Evolutionary conservation across 2,888 invertebrate species (phyloP), one percentile per base, ranked within the genome.

Genomic region (Tetramorium bicarinatum): DNA sequence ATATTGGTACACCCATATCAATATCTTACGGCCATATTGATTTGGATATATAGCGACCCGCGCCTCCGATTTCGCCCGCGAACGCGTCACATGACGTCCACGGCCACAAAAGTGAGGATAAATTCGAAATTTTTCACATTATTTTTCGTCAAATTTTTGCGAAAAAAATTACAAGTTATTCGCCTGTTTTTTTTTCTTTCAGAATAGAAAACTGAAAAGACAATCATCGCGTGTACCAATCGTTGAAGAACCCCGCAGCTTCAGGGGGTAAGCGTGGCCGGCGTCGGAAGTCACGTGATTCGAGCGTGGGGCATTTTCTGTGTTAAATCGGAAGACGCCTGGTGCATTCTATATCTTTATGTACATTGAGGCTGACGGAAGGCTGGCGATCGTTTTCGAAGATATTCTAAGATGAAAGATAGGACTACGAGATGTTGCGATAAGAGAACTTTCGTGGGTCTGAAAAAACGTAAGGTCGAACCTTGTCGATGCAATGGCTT

Each of bases 1-100:
- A 93, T 93, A 92, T 93, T 89, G 89, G 91, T 93, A 93, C 92
- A 94, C 92, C 93, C 93, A 93, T 92, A 94, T 94, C 94, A 94
- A 94, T 94, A 94, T 94, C 91, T 93, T 92, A 92, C 90, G 89
- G 92, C 91, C 87, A 93, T 93, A 94, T 94, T 94, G 94, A 94
- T 94, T 91, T 93, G 94, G 94, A 94, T 93, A 93, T 93, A 92
- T 92, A 92, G 91, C 93, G 94, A 89, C 92, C 91, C 89, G 92
- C 92, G 93, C 93, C 92, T 93, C 92, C 91, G 91, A 93, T 92
- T 80, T 44, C 72, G 72, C 71, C 69, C 47, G 44, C 18, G 34
- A 76, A 81, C 29, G n/a, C 41, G 34, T 77, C 29, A 47, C 49
- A 47, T 34, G 67, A 59, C 59, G 47, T 59, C 38, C 47, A 38